These are phyloP conservation scores for Drosophila prosaltans DNA, from an alignment of 1,140 invertebrate species.

Conservation along the genomic window DNA sequence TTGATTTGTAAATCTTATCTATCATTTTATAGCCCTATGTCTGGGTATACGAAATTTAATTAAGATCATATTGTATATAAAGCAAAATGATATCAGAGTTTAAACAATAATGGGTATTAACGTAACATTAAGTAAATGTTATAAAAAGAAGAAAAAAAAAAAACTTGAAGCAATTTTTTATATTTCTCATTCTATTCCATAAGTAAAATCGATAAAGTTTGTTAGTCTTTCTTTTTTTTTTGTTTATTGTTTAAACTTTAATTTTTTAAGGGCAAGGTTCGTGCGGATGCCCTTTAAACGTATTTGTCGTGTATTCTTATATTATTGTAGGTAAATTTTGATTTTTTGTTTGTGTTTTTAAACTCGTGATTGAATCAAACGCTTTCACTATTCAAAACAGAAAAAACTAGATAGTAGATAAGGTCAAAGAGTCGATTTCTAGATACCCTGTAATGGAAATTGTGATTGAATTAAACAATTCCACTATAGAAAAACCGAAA, in stretches of 20 bases:
- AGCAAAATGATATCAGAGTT: not conserved
- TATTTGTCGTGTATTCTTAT: slow-evolving; percentile 2
- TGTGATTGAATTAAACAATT: not conserved
- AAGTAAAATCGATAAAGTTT: not conserved
- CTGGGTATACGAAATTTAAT: not conserved
- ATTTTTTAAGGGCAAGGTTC: not conserved
- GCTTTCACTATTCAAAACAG: not conserved
- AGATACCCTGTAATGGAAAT: not conserved
- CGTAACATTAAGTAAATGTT: too few relatives aligned
- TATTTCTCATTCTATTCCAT: too few relatives aligned
- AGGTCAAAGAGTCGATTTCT: not conserved
- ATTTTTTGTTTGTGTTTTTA: not conserved
- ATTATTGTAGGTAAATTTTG: slow-evolving; percentile 2
- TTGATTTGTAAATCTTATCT: not conserved
- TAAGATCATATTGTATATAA: not conserved
- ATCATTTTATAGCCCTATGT: not conserved
- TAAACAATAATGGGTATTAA: too few relatives aligned
- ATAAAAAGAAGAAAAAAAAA: too few relatives aligned
- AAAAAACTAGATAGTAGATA: not conserved
- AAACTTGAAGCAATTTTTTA: too few relatives aligned
- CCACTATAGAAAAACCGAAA: not conserved
- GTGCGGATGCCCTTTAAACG: not conserved
- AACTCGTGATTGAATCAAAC: slow-evolving; percentile 7
- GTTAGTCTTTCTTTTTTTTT: not conserved
- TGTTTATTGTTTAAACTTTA: not conserved